These are phyloP conservation scores for Orthosia gracilis DNA, from an alignment of 2,888 invertebrate species.

Conservation along the genomic window DNA sequence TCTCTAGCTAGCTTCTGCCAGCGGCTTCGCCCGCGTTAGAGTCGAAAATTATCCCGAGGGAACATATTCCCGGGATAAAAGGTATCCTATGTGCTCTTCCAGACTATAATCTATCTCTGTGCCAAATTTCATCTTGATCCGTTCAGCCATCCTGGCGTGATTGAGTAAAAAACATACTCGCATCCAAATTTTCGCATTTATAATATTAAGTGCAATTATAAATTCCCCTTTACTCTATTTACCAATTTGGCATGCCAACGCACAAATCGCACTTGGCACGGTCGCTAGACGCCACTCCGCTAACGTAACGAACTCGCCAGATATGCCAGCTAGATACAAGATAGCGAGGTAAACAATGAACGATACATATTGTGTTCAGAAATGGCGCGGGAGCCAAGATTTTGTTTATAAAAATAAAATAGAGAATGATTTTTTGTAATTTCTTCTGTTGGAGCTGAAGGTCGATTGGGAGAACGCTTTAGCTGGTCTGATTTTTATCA, in stretches of 20 bases:
- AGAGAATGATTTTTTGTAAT: conserved; percentile 1
- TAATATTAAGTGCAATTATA: conserved; percentile 2
- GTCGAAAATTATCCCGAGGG: no score
- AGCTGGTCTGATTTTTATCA: neutral
- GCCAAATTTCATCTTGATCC: no score
- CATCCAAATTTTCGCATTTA: no score
- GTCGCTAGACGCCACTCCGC: conserved; percentile 46
- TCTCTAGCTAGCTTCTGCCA: no score
- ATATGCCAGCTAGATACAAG: conserved; percentile 35
- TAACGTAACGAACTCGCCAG: conserved; percentile 34
- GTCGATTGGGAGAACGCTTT: conserved; percentile 16
- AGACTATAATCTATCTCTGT: no score
- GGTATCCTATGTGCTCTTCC: no score
- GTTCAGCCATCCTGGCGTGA: no score
- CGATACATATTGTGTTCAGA: conserved; percentile 17
- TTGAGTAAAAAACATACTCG: no score
- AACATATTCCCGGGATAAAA: no score
- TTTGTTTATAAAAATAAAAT: conserved; percentile 19
- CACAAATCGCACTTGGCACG: conserved; percentile 49
- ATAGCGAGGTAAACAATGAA: conserved; percentile 55
- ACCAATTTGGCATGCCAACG: conserved; percentile 49
- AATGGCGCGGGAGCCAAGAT: conserved; percentile 19
- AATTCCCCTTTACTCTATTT: conserved; percentile 23
- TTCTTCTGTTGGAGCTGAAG: neutral
- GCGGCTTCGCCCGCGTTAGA: no score